Evolutionary conservation across 2,888 invertebrate species (phyloP).

Genomic region (Brenthis daphne): DNA sequence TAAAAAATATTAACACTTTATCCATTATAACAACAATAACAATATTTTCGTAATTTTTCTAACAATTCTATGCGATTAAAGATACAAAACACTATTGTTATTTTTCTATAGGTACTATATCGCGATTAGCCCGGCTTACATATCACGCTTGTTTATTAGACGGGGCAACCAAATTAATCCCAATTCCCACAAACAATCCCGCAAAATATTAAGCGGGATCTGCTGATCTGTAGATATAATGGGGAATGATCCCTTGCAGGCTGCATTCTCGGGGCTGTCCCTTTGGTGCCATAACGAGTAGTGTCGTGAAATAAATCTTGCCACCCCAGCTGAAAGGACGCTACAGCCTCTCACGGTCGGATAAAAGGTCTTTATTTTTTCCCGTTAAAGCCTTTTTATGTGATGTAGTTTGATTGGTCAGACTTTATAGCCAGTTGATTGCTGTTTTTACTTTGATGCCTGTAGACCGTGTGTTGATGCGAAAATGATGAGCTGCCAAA

Average conservation of each 20-base stretch:
- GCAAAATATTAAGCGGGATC: slow-evolving; percentile 59
- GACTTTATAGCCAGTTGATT: slow-evolving; percentile 54
- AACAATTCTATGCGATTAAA: too few species aligned
- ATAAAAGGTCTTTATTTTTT: slow-evolving; percentile 75
- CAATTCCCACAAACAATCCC: slow-evolving; percentile 68
- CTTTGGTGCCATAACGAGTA: slow-evolving; percentile 75
- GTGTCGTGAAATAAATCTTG: slow-evolving; percentile 79
- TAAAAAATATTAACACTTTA: too few species aligned
- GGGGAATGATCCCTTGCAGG: slow-evolving; percentile 59
- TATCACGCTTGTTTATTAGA: slow-evolving; percentile 48
- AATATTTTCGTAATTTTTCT: too few species aligned
- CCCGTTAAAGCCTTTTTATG: slow-evolving; percentile 67
- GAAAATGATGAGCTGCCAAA: slow-evolving; percentile 12
- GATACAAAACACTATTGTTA: not conserved
- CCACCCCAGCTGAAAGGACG: slow-evolving; percentile 64
- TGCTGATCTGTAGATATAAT: slow-evolving; percentile 68
- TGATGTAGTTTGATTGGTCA: slow-evolving; percentile 67
- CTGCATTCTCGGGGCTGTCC: slow-evolving; percentile 69
- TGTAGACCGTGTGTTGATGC: slow-evolving; percentile 12
- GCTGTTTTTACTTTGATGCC: slow-evolving; percentile 31
- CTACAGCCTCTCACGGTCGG: slow-evolving; percentile 63
- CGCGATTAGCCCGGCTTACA: slow-evolving; percentile 10
- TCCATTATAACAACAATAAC: too few species aligned
- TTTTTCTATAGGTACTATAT: not conserved
- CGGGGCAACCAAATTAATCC: slow-evolving; percentile 59